Percentiles rank a stretch among this genome's conserved stretches.
Conservation (phyloP, 2,113 vertebrate genomes). For the Percina caprodes region DNA sequence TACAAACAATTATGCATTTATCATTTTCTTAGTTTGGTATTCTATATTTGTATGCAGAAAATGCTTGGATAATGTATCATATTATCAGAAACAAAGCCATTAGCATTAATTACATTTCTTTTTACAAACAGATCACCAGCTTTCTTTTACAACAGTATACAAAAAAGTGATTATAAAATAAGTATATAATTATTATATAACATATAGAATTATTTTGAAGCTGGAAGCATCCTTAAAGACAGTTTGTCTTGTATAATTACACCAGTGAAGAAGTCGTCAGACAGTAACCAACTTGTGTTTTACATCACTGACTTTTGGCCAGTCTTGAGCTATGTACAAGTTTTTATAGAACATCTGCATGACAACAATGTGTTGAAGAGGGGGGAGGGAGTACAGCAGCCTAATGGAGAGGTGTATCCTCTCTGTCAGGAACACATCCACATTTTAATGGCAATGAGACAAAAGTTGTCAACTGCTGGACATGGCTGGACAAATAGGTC, state of each 20-base stretch:
- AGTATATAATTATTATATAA: too few relatives aligned
- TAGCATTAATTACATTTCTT: background rate
- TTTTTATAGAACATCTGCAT: too few relatives aligned
- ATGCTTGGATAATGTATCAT: background rate
- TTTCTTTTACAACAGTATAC: background rate
- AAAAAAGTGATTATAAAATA: background rate
- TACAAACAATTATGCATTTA: background rate
- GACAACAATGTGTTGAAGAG: background rate
- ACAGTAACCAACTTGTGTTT: background rate
- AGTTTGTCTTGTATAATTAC: background rate
- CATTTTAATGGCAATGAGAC: constrained; percentile 30
- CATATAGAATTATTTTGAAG: background rate
- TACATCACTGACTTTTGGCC: background rate
- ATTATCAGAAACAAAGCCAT: background rate
- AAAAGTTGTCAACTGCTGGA: constrained; percentile 22
- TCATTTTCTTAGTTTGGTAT: background rate
- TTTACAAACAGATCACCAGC: background rate
- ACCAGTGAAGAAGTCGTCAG: background rate
- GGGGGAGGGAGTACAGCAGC: background rate
- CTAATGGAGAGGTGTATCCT: constrained; percentile 6
- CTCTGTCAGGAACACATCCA: constrained; percentile 15
- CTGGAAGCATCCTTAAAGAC: background rate
- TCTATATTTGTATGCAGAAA: background rate
- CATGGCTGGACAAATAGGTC: constrained; percentile 25
- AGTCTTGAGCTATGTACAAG: background rate